A percentile compares a stretch with the other conserved stretches of the same genome.
Evolutionary conservation across 2,888 invertebrate species (phyloP).

Genomic region (Ferdinandea cuprea): DNA sequence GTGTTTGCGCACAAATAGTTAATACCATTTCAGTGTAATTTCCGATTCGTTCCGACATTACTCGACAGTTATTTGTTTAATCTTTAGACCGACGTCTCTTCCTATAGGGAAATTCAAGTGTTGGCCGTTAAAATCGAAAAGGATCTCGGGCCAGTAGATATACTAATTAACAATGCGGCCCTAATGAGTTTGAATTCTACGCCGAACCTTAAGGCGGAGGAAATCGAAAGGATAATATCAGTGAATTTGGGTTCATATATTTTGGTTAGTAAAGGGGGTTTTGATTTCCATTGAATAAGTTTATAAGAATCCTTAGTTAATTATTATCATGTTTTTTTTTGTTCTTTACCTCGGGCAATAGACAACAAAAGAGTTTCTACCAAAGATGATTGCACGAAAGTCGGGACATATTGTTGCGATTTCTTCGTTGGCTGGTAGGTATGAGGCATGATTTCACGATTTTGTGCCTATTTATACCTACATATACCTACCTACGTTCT

Average conservation of each 20-base stretch:
- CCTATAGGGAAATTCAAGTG: slow-evolving; percentile 80
- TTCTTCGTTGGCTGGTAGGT: slow-evolving; percentile 83
- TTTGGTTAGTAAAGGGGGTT: slow-evolving; percentile 79
- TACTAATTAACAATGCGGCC: slow-evolving; percentile 84
- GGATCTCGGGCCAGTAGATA: slow-evolving; percentile 83
- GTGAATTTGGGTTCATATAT: slow-evolving; percentile 83
- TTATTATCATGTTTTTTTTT: not conserved
- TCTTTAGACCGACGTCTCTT: slow-evolving; percentile 81
- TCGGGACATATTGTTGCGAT: slow-evolving; percentile 83
- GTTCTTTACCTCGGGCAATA: slow-evolving; percentile 71
- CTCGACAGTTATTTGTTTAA: slow-evolving; percentile 73
- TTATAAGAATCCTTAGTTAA: not conserved
- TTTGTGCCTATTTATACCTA: too few species aligned
- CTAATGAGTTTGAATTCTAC: slow-evolving; percentile 82
- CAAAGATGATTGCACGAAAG: slow-evolving; percentile 82
- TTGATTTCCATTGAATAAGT: not conserved
- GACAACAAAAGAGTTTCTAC: slow-evolving; percentile 83
- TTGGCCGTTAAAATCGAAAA: slow-evolving; percentile 81
- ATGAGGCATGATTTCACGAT: slow-evolving; percentile 41
- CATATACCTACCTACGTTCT: too few species aligned
- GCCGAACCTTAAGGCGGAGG: slow-evolving; percentile 81
- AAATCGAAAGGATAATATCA: slow-evolving; percentile 82
- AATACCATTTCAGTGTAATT: slow-evolving; percentile 58
- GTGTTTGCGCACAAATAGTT: slow-evolving; percentile 24
- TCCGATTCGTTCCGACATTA: slow-evolving; percentile 61